Base-by-base conservation (phyloP, 1,140 invertebrate species). In the Scaptomyza hsui region DNA sequence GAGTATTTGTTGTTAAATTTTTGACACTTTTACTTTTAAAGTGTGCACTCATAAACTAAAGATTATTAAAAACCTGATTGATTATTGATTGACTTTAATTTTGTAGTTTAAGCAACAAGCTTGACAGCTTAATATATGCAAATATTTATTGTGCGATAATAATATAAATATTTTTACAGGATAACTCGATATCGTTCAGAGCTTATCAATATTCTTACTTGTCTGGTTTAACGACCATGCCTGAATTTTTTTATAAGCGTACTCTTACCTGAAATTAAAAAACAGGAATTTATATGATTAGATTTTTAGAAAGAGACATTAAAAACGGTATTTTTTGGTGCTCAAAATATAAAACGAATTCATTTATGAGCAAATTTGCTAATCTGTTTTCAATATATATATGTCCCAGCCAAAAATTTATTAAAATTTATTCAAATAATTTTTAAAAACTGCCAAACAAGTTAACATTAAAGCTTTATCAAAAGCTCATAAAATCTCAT, bases 1-100 rank as follows among this genome's bases (percentile, higher is more conserved):
- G n/a, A n/a, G n/a, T n/a, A 59, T 65, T 59, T 32, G 21, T 13
- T 57, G 57, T 51, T 12, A 51, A 57, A 13, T 9, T 21, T 42
- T 49, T 64, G 47, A 35, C 69, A 72, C 62, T 72, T 59, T 71
- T 71, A 71, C 68, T 64, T 71, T 64, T 9, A 3, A n/a, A 37
- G 44, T 42, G 18, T 57, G 24, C 44, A 44, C 68, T 35, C 24
- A 49, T 35, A 29, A 19, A 2, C n/a, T 39, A 49, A 42, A 16
- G 12, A n/a, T 15, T 44, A 10, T 68, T 12, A 21, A 13, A 48
- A 55, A 63, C 49, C 32, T 53, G 49, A 63, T 55, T 37, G 9
- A 63, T 53, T 61, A 62, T 63, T 26, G 7, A 53, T 53, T 60
- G 45, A 12, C 5, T 44, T 55, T 44, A 18, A 44, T 47, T 16